Conservation (phyloP, 1,140 invertebrate species). For the Oncopeltus fasciatus region DNA sequence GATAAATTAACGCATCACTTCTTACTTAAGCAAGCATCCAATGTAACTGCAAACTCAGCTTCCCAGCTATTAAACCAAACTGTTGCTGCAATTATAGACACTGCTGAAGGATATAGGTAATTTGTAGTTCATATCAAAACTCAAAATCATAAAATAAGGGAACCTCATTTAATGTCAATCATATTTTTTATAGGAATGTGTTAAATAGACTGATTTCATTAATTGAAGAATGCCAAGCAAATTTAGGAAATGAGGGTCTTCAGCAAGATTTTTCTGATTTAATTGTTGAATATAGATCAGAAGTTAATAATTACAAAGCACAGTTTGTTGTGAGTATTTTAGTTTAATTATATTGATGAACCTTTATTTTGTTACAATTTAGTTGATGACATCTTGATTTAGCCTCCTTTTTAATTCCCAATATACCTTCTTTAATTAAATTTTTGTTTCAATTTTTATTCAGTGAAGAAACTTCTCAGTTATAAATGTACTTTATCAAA, state of each 20-base stretch:
- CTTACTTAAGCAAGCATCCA: conserved; percentile 21
- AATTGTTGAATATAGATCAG: conserved; percentile 6
- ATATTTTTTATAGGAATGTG: conserved; percentile 13
- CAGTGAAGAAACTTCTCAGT: too few relatives aligned
- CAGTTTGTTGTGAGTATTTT: conserved; percentile 12
- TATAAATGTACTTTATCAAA: too few relatives aligned
- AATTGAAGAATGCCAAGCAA: conserved; percentile 15
- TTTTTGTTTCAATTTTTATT: too few relatives aligned
- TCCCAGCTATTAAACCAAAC: conserved; percentile 21
- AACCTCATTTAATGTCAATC: background rate
- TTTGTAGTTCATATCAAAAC: too few relatives aligned
- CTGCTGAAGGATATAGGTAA: conserved; percentile 18
- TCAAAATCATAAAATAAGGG: background rate
- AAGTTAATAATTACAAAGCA: conserved; percentile 9
- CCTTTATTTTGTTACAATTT: too few relatives aligned
- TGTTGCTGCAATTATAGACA: conserved; percentile 18
- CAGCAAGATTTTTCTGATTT: conserved; percentile 14
- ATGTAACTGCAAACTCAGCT: conserved; percentile 17
- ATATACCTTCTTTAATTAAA: too few relatives aligned
- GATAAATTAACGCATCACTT: conserved; percentile 16
- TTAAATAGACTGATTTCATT: conserved; percentile 15
- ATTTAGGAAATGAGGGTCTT: background rate
- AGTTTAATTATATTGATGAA: too few relatives aligned
- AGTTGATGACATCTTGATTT: too few relatives aligned
- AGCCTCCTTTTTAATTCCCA: too few relatives aligned